A percentile compares a stretch with the other conserved stretches of the same genome.
Conservation (phyloP, 2,113 vertebrate species). For the Drymodes brunneopygia region DNA sequence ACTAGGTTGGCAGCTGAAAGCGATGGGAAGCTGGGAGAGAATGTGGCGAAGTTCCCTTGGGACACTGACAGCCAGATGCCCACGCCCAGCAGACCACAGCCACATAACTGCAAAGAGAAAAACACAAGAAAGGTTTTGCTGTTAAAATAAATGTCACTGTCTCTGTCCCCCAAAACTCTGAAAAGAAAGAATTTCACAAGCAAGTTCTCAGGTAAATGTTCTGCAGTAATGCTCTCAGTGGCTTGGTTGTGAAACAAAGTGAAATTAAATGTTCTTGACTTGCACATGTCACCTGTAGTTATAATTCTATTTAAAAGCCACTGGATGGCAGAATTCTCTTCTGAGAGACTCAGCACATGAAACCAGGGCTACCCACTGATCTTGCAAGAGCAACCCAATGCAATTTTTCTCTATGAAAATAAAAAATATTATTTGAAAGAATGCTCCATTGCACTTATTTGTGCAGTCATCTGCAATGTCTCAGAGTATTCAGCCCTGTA, state of each 20-base stretch:
- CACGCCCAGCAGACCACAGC: slow-evolving; percentile 95
- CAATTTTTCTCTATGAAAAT: background rate
- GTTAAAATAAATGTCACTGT: background rate
- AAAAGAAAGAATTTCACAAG: background rate
- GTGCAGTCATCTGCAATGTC: background rate
- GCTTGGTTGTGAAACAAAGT: background rate
- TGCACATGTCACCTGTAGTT: background rate
- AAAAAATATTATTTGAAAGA: background rate
- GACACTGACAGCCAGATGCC: slow-evolving; percentile 99
- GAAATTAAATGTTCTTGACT: background rate
- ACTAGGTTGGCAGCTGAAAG: slow-evolving; percentile 97
- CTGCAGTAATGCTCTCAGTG: background rate
- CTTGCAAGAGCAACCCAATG: background rate
- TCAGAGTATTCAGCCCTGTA: background rate
- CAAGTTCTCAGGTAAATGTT: background rate
- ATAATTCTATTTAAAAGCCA: background rate
- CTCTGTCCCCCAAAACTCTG: background rate
- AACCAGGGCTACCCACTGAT: background rate
- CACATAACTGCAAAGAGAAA: slow-evolving; percentile 86
- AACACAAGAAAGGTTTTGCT: background rate
- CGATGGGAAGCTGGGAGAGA: slow-evolving; percentile 94
- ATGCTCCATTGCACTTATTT: background rate
- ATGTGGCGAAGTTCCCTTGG: slow-evolving; percentile 97
- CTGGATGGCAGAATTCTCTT: background rate
- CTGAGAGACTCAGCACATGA: background rate